Evolutionary conservation across 2,888 invertebrate genomes (phyloP).

Genomic region (Marronus borbonicus): DNA sequence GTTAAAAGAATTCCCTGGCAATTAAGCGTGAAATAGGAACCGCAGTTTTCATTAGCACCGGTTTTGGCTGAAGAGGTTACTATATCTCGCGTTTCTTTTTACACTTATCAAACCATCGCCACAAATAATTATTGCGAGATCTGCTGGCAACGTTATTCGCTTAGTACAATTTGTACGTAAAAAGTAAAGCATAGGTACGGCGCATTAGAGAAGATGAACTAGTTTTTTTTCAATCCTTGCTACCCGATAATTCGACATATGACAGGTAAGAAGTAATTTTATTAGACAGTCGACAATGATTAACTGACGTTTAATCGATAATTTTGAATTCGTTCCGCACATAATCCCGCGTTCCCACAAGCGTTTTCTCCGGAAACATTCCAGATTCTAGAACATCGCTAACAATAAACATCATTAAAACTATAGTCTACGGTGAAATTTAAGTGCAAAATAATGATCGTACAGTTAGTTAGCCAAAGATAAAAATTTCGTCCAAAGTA

Average conservation of each 20-base stretch:
- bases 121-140: conserved; percentile 7
- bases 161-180: neutral
- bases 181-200: neutral
- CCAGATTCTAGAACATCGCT: conserved; percentile 31
- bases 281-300: conserved; percentile 25
- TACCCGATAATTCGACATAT: conserved; percentile 26
- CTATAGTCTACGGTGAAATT: conserved; percentile 42
- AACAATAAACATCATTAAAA: conserved; percentile 40
- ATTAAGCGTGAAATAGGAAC: conserved; percentile 1
- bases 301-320: conserved; percentile 36
- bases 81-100: neutral
- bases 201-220: neutral
- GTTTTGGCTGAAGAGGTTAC: neutral
- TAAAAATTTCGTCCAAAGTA: no score
- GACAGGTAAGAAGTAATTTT: conserved; percentile 23
- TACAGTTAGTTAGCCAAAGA: conserved; percentile 38
- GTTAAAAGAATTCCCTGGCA: neutral
- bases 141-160: neutral
- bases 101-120: neutral
- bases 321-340: conserved; percentile 50
- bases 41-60: conserved; percentile 2
- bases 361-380: conserved; percentile 47
- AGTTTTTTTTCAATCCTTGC: neutral
- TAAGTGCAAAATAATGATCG: conserved; percentile 41
- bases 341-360: conserved; percentile 47